Evolutionary conservation across 2,113 vertebrate species (phyloP).

Genomic region (Hippocampus guttulatus): DNA sequence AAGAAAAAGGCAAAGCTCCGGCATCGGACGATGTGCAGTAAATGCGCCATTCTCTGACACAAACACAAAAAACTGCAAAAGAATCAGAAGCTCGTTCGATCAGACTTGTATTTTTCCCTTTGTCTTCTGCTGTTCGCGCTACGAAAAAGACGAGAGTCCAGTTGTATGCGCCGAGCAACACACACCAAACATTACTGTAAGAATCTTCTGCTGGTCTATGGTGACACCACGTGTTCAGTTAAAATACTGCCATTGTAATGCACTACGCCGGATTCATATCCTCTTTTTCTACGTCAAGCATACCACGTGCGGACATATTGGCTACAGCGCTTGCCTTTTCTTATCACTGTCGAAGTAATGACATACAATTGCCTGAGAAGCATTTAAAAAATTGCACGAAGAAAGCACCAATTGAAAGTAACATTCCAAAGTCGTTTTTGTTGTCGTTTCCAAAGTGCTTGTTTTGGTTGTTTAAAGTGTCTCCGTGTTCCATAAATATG

Average conservation of each 20-base stretch:
- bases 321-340: too few species aligned
- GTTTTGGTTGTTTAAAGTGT: too few species aligned
- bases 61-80: not conserved
- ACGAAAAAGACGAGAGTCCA: not conserved
- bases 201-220: conserved; percentile 26
- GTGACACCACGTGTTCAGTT: conserved; percentile 47
- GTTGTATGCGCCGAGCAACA: conserved; percentile 21
- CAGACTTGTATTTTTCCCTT: conserved; percentile 13
- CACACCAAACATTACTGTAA: not conserved
- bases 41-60: not conserved
- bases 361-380: too few species aligned
- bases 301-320: too few species aligned
- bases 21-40: not conserved
- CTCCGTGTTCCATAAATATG: too few species aligned
- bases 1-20: conserved; percentile 30
- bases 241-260: not conserved
- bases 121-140: not conserved
- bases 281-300: not conserved
- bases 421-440: too few species aligned
- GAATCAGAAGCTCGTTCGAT: not conserved
- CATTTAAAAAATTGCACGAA: not conserved
- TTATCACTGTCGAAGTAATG: not conserved
- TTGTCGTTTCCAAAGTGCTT: too few species aligned
- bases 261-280: too few species aligned
- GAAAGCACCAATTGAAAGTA: not conserved